Percentiles rank a stretch among this genome's conserved stretches.
Conservation (phyloP, 2,113 vertebrate species). For the Colius striatus region DNA sequence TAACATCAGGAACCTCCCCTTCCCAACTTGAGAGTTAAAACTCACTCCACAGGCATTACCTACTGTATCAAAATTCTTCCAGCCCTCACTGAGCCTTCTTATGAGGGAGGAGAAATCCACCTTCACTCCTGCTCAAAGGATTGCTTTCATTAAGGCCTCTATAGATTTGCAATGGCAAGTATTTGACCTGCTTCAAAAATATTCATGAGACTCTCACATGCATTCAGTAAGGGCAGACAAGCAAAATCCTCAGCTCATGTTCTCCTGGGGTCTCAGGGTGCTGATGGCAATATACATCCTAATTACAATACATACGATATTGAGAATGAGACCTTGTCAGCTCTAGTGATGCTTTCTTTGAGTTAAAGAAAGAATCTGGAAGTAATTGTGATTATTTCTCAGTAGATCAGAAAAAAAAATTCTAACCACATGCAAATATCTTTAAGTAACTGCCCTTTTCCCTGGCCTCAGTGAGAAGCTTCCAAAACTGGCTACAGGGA, state of each 20-base stretch:
- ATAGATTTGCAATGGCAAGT: conserved; percentile 11
- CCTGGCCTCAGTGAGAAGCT: not conserved
- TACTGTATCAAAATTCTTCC: not conserved
- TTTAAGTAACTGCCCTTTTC: not conserved
- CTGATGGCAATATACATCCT: conserved; percentile 31
- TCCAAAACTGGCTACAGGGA: not conserved
- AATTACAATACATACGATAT: not conserved
- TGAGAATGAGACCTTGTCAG: conserved; percentile 20
- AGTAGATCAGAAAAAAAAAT: conserved; percentile 4
- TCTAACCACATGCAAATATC: not conserved
- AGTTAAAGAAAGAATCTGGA: conserved; percentile 2
- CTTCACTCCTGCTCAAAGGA: conserved; percentile 19
- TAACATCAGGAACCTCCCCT: not conserved
- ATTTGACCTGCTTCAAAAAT: conserved; percentile 59
- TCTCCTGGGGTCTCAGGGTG: conserved; percentile 1
- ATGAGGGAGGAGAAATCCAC: conserved; percentile 28
- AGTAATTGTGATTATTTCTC: conserved; percentile 24
- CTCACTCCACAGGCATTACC: not conserved
- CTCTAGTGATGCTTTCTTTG: not conserved
- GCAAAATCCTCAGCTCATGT: conserved; percentile 9
- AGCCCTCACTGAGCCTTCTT: not conserved
- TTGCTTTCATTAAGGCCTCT: conserved; percentile 39
- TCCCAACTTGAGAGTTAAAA: not conserved
- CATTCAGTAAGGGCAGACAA: not conserved
- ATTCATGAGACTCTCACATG: conserved; percentile 18